Base-by-base conservation (phyloP, 2,888 invertebrate species). In the Eupithecia exiguata region DNA sequence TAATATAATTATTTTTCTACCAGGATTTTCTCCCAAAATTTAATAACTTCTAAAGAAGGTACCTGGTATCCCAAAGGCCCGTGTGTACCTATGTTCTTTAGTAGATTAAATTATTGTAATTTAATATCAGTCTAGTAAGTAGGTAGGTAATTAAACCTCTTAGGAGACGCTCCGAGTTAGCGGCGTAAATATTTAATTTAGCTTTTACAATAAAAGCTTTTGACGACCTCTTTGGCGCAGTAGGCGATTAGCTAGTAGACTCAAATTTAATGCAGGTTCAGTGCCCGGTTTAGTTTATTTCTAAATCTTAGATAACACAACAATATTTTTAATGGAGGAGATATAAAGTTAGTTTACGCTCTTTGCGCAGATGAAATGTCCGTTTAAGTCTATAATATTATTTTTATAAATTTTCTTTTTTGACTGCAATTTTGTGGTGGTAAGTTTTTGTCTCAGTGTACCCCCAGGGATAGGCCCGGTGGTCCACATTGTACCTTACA, bases 131-230 rank as follows among this genome's bases (percentile, higher is more conserved):
- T 38, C 40, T 66, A 25, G 40, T 66, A 66, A 66, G 38, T 65
- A 65, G 18, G 35, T 65, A 65, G n/a, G n/a, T 66, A 66, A 66
- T 66, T 66, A 66, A 36, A 40, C 16, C 21, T 66, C 40, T n/a
- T 14, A 25, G 5, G 14, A 40, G 66, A 12, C 38, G 21, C 66
- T 21, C 10, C 40, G 62, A 43, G 14, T 40, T 43, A 25, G 38
- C 40, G 66, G 40, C 21, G 14, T 40, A 43, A 66, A 66, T 43
- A 30, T 68, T 49, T 49, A 68, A 68, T 68, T 18, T 18, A 21
- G 66, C 66, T 66, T 43, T 66, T 38, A 65, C 18, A 65, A 38
- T 66, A 66, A 66, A 40, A 66, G 40, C 66, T 66, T 40, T 66
- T 35, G 9, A 18, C 25, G 40, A 14, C 21, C n/a, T 21, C 14